A percentile compares a stretch with the other conserved stretches of the same genome.
phyloP scores from a whole-genome alignment of 2,888 invertebrate genomes.

The Balanococcus diminutus region DNA sequence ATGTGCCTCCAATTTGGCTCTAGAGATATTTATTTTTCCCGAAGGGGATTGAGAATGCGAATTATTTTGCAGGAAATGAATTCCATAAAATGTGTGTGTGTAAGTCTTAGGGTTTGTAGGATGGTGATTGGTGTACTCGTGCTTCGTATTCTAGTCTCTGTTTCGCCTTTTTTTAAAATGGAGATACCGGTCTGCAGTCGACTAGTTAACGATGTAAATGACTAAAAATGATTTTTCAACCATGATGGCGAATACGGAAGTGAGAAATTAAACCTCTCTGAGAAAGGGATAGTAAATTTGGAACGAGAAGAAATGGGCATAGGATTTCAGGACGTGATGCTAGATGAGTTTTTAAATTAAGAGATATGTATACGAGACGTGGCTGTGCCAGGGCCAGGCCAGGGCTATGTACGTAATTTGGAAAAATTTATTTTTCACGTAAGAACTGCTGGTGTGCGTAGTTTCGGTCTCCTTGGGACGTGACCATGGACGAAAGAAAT shows the following conservation, averaged over 20 bases:
- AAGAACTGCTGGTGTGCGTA: no score
- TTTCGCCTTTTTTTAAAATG: background rate
- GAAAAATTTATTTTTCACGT: background rate
- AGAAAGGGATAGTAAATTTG: background rate
- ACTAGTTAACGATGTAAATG: background rate
- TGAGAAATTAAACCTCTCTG: background rate
- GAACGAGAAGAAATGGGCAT: background rate
- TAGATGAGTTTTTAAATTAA: background rate
- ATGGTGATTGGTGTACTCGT: background rate
- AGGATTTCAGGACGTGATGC: background rate
- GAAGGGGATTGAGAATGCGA: background rate
- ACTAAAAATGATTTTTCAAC: background rate
- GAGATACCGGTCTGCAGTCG: background rate
- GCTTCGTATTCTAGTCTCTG: background rate
- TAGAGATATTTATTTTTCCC: no score
- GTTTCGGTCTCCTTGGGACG: background rate
- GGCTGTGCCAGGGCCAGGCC: no score
- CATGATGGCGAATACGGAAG: background rate
- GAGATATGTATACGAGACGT: background rate
- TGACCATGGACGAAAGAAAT: background rate
- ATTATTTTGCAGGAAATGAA: background rate
- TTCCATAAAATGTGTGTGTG: background rate
- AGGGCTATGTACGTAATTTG: background rate
- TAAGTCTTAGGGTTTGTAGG: background rate
- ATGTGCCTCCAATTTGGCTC: no score